Evolutionary conservation across 2,888 invertebrate species (phyloP).

Genomic region (Sphinx pinastri): DNA sequence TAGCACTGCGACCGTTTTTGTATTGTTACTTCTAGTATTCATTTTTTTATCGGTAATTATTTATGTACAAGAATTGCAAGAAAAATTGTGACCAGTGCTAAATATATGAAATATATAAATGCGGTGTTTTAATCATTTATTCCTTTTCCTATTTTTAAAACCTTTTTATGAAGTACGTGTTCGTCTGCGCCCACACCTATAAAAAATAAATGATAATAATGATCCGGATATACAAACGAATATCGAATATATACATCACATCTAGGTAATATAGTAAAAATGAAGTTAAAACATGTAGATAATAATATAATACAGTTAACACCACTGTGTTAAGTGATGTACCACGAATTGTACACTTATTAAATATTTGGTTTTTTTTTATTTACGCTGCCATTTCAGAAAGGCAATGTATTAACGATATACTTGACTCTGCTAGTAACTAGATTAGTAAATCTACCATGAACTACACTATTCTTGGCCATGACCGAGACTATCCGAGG

Average conservation of each 20-base stretch:
- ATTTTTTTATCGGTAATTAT: conserved; percentile 51
- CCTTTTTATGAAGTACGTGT: too few relatives aligned
- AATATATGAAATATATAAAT: conserved; percentile 66
- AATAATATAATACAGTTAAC: background rate
- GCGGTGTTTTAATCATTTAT: conserved; percentile 35
- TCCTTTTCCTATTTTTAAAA: conserved; percentile 27
- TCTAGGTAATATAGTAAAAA: too few relatives aligned
- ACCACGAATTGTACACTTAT: too few relatives aligned
- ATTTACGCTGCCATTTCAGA: too few relatives aligned
- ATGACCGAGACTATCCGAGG: conserved; percentile 55
- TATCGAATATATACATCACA: too few relatives aligned
- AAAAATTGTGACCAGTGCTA: conserved; percentile 62
- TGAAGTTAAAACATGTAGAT: background rate
- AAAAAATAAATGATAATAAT: background rate
- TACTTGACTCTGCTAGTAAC: background rate
- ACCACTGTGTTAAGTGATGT: background rate
- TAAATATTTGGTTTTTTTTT: too few relatives aligned
- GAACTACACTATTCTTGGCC: conserved; percentile 24
- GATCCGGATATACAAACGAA: too few relatives aligned
- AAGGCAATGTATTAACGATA: too few relatives aligned
- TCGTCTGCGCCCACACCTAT: too few relatives aligned
- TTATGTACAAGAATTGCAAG: conserved; percentile 55
- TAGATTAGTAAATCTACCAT: conserved; percentile 6
- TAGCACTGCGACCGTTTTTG: conserved; percentile 49
- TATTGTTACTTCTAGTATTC: conserved; percentile 40